phyloP scores from a whole-genome alignment of 2,888 invertebrate species.

The Mesorhabditis belari region DNA sequence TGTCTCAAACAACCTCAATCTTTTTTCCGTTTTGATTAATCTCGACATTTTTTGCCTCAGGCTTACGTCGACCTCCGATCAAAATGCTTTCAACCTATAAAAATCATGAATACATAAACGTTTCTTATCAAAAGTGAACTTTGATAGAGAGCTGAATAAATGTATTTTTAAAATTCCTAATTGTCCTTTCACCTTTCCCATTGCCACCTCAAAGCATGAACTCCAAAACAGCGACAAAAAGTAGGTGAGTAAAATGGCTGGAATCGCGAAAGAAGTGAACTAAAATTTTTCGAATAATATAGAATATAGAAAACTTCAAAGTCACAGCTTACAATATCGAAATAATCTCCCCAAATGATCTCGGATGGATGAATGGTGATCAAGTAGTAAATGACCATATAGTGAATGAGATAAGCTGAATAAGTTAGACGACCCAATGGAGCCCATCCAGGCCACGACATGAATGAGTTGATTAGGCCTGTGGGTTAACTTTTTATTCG shows the following conservation, averaged over 20 bases:
- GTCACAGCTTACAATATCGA: neutral
- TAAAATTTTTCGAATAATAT: too few species aligned
- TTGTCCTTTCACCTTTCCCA: neutral
- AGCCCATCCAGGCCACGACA: conserved; percentile 55
- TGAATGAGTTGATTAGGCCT: conserved; percentile 32
- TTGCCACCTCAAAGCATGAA: neutral
- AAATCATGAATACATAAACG: too few species aligned
- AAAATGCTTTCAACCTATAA: neutral
- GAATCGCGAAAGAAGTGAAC: neutral
- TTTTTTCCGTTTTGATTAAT: neutral
- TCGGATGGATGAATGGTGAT: conserved; percentile 12
- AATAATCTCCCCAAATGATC: neutral
- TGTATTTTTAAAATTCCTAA: too few species aligned
- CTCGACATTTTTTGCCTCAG: neutral
- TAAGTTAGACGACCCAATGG: conserved; percentile 84
- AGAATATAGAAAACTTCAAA: neutral
- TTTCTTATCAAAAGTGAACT: too few species aligned
- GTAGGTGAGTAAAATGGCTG: neutral
- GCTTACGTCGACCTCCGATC: neutral
- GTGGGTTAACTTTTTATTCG: neutral
- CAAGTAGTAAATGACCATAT: conserved; percentile 18
- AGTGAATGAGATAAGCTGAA: conserved; percentile 71
- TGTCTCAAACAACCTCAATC: too few species aligned
- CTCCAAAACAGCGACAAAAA: neutral
- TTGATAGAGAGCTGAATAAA: too few species aligned